Percentiles rank a stretch among this genome's conserved stretches.
These are phyloP conservation scores for Sepiola atlantica DNA, from an alignment of 2,888 invertebrate species.

Conservation along the genomic window DNA sequence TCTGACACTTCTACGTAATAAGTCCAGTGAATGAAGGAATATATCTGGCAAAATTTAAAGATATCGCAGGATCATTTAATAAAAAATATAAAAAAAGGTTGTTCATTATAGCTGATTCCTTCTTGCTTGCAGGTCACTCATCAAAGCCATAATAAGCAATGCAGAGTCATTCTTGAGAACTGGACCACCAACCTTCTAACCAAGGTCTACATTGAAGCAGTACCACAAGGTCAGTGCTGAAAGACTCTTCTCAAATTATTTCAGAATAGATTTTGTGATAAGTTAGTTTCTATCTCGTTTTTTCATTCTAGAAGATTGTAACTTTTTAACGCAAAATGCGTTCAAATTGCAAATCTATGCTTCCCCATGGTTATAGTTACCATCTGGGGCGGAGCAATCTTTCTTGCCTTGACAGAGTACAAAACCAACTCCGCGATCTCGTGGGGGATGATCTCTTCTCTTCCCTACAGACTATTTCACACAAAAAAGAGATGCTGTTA, in stretches of 20 bases:
- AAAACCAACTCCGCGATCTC: too few species aligned
- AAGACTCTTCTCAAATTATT: neutral
- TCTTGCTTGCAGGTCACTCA: neutral
- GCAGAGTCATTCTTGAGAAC: neutral
- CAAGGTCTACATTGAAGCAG: neutral
- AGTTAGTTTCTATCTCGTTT: neutral
- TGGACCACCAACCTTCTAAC: neutral
- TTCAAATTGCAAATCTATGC: too few species aligned
- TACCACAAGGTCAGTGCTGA: neutral
- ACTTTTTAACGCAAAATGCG: too few species aligned
- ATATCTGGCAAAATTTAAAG: too few species aligned
- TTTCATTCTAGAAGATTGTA: neutral
- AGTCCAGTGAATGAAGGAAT: neutral
- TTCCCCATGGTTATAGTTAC: too few species aligned
- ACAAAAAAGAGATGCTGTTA: too few species aligned
- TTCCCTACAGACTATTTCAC: too few species aligned
- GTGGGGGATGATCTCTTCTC: too few species aligned
- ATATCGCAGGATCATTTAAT: neutral
- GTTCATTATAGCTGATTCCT: neutral
- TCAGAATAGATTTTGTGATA: neutral
- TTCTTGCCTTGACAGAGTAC: too few species aligned
- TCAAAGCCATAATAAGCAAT: neutral
- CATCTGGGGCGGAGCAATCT: too few species aligned
- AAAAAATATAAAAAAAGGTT: neutral
- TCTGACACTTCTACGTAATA: neutral